Conservation (phyloP, 2,113 vertebrate genomes). For the Lamprotornis superbus region DNA sequence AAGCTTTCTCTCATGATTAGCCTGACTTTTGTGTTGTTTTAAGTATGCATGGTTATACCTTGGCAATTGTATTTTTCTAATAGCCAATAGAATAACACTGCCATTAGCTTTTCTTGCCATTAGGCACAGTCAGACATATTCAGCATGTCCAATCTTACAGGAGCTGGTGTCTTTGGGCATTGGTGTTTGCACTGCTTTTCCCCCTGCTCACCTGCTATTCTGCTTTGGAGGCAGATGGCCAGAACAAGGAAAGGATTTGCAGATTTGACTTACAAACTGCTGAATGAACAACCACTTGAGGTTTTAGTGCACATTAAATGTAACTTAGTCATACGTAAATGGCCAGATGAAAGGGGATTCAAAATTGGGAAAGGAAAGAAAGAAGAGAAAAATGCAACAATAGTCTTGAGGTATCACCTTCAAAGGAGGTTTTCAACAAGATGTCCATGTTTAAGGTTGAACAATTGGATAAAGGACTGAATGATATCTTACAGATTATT, state of each 20-base stretch:
- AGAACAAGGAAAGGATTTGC: not conserved
- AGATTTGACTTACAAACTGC: not conserved
- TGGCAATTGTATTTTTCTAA: not conserved
- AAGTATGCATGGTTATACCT: not conserved
- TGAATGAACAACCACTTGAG: not conserved
- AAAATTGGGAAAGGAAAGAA: not conserved
- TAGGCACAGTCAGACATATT: not conserved
- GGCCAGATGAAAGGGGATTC: not conserved
- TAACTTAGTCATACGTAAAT: not conserved
- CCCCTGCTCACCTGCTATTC: not conserved
- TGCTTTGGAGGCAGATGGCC: not conserved
- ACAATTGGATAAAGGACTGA: not conserved
- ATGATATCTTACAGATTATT: not conserved
- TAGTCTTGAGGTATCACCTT: not conserved
- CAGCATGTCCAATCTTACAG: not conserved
- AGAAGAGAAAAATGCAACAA: not conserved
- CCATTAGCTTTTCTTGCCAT: not conserved
- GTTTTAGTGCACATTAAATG: not conserved
- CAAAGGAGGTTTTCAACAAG: not conserved
- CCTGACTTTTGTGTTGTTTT: not conserved
- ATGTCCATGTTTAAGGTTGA: not conserved
- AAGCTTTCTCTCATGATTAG: not conserved
- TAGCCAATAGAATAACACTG: not conserved
- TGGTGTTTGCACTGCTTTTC: not conserved
- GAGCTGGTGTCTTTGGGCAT: not conserved